These are phyloP conservation scores for Centroberyx gerrardi DNA, from an alignment of 2,797 vertebrate genomes.

Conservation along the genomic window DNA sequence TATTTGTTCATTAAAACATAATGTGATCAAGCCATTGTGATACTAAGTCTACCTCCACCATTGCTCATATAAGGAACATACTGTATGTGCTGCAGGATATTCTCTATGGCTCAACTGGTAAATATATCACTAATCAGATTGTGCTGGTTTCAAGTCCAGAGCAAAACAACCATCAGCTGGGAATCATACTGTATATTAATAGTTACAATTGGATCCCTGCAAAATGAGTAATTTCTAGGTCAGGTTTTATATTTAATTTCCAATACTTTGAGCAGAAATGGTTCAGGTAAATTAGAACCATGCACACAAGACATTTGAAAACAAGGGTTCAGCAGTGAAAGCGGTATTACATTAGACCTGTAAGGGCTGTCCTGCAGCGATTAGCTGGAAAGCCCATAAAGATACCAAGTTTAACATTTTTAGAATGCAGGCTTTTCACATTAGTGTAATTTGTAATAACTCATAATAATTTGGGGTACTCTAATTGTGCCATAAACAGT, in stretches of 20 bases:
- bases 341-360: conserved; percentile 55
- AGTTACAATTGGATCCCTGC: conserved; percentile 17
- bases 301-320: conserved; percentile 45
- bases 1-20: too few relatives aligned
- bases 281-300: conserved; percentile 57
- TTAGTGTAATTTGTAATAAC: conserved; percentile 31
- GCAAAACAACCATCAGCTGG: background rate
- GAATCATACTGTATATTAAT: background rate
- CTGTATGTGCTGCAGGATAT: conserved; percentile 9
- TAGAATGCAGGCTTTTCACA: conserved; percentile 32
- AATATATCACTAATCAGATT: conserved; percentile 6
- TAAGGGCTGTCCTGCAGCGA: conserved; percentile 57
- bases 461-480: conserved; percentile 7
- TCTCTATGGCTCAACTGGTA: background rate
- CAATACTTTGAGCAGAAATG: conserved; percentile 35
- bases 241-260: conserved; percentile 31
- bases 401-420: conserved; percentile 46
- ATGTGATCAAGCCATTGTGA: too few relatives aligned
- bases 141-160: conserved; percentile 4
- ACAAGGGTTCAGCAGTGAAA: conserved; percentile 35
- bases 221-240: conserved; percentile 37
- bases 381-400: conserved; percentile 62
- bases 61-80: too few relatives aligned
- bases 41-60: too few relatives aligned
- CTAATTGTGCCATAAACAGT: background rate